Evolutionary conservation across 2,113 vertebrate genomes (phyloP), one percentile per base, ranked within the genome.

Genomic region (Crotalus tigris): DNA sequence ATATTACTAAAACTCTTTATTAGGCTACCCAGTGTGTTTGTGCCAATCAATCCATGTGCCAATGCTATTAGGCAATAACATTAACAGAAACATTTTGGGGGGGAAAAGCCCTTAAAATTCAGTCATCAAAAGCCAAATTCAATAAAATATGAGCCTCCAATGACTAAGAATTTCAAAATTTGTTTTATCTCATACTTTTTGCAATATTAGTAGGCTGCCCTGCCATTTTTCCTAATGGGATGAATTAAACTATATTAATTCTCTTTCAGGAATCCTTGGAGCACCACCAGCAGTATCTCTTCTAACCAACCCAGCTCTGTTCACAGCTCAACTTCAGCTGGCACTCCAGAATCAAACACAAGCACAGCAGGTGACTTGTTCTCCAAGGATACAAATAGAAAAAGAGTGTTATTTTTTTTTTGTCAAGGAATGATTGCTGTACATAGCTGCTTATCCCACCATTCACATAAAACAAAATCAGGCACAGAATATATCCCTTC

Each of bases 331-430:
- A 8, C 97, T 99, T 93, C 99, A 99, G 94, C 94, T 99, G 12
- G 98, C 98, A 29, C 98, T 99, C 86, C 98, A 99, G 95, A 98
- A 97, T 96, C 98, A 99, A 91, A 96, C 97, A 91, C 98, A 98
- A 86, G 96, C 97, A 5, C 98, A 98, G 93, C 98, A 99, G 98
- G 98, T 99, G 98, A 86, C 0, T 0, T 0, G 0, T 75, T 85
- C 4, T 61, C 11, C 46, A 17, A 5, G 53, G 13, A 5, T 17
- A 11, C 23, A 13, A 3, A 3, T 17, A 46, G 6, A 46, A 33
- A 4, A 44, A 33, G 19, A 4, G 10, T 19, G 15, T 23, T 39
- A 64, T 6, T 55, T n/a, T 39, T 39, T 88, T 88, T 92, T 10
- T 21, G 1, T 81, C 88, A 55, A 8, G 15, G 10, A 55, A 58